Conservation (phyloP, 2,797 vertebrate genomes). For the Gymnoscopelus braueri region DNA sequence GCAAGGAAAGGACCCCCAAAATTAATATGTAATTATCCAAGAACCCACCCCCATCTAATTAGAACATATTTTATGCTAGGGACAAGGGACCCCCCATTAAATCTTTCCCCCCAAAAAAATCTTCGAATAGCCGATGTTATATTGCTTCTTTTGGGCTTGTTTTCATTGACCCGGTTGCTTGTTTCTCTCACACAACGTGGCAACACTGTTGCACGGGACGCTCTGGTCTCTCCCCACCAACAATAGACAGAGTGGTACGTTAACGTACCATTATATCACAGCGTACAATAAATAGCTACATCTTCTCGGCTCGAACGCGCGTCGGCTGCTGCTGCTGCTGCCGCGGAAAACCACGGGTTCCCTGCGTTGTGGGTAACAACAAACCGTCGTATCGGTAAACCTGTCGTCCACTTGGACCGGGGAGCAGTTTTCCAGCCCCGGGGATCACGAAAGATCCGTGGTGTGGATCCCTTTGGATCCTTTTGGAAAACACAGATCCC, state of each 20-base stretch:
- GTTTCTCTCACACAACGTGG: neutral
- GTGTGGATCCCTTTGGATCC: slow-evolving; percentile 60
- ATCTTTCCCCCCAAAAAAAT: too few species aligned
- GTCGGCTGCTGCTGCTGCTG: neutral
- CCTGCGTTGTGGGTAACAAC: neutral
- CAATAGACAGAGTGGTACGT: slow-evolving; percentile 78
- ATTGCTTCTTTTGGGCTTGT: neutral
- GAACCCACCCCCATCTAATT: too few species aligned
- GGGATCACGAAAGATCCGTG: neutral
- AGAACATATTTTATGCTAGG: too few species aligned
- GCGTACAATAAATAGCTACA: slow-evolving; percentile 60
- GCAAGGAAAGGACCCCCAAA: neutral
- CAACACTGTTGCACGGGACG: slow-evolving; percentile 33
- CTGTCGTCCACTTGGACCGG: neutral
- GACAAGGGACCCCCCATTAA: too few species aligned
- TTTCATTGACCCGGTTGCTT: neutral
- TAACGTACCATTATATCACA: slow-evolving; percentile 75
- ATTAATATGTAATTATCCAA: too few species aligned
- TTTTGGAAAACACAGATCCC: slow-evolving; percentile 43
- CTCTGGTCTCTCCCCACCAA: slow-evolving; percentile 64
- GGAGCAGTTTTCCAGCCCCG: neutral
- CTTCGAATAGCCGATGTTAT: too few species aligned
- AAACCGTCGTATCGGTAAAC: neutral
- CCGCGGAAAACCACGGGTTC: neutral
- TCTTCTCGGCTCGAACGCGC: slow-evolving; percentile 14